Evolutionary conservation across 2,113 vertebrate species (phyloP), one percentile per base, ranked within the genome.

Genomic region (Cebus imitator): DNA sequence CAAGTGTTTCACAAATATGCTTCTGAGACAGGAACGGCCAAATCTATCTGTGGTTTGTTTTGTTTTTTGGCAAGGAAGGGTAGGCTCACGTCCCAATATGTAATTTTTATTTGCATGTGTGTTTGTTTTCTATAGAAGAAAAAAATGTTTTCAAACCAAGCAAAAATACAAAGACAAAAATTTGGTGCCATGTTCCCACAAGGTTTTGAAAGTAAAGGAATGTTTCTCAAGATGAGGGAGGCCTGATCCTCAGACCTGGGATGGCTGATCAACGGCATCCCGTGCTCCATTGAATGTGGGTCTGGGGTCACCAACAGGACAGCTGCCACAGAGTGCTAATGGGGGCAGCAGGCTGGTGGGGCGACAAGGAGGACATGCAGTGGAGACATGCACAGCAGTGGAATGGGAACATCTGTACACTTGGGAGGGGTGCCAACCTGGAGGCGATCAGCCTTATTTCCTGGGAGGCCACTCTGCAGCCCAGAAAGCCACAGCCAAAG

Each of bases 401-500:
- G 35, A 55, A 35, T 5, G 8, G 30, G 23, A 57, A 27, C 20
- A 2, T 70, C 18, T 30, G 12, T 6, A 75, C 18, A 6, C 27
- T 4, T 2, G 35, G 52, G 6, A 82, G 32, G 45, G 16, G 8
- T 18, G 6, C 30, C 68, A 75, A 82, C 5, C 30, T 35, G 43
- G 64, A 87, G n/a, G 37, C 2, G 78, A 61, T 8, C 43, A 23
- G 25, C 21, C 61, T 86, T 20, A 8, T 80, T 87, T 87, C 35
- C 23, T 84, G 37, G 57, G 79, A 78, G 37, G 80, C 18, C 48
- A 16, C 48, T 61, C 23, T 17, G 8, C 20, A 73, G 79, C 78
- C 55, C 20, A 57, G 58, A 61, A 90, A 90, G 61, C 52, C 92
- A 95, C 58, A 72, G 13, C 4, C 27, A 73, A 91, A 45, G n/a